Conservation (phyloP, 1,140 invertebrate genomes). For the Euborellia annulipes region DNA sequence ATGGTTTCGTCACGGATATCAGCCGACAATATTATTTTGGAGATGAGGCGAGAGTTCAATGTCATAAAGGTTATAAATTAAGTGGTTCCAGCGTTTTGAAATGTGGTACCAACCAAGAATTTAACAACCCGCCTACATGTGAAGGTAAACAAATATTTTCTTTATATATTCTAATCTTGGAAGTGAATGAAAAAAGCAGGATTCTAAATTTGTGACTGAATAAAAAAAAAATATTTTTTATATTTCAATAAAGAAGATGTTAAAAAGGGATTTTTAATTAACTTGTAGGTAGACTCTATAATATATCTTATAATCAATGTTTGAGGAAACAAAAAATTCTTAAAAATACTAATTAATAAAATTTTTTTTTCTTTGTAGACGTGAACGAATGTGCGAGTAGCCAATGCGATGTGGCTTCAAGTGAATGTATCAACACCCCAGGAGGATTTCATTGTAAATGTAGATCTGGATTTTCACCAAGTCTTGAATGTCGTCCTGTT, state of each 20-base stretch:
- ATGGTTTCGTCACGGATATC: constrained; percentile 67
- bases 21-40: constrained; percentile 64
- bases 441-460: constrained; percentile 89
- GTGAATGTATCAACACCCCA: constrained; percentile 77
- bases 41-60: constrained; percentile 84
- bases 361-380: constrained; percentile 40
- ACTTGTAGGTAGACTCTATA: too few relatives aligned
- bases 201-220: too few relatives aligned
- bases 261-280: too few relatives aligned
- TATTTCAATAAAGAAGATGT: too few relatives aligned
- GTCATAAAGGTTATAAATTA: constrained; percentile 74
- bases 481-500: constrained; percentile 75
- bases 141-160: constrained; percentile 44
- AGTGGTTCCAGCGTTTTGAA: constrained; percentile 73
- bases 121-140: constrained; percentile 70
- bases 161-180: too few relatives aligned
- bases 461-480: constrained; percentile 65
- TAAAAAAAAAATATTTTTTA: too few relatives aligned
- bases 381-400: constrained; percentile 82
- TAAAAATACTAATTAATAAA: too few relatives aligned
- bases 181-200: too few relatives aligned
- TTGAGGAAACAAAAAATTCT: too few relatives aligned
- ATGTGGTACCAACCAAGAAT: constrained; percentile 72
- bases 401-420: constrained; percentile 78
- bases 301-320: too few relatives aligned